Percentiles rank a stretch among this genome's conserved stretches.
These are phyloP conservation scores for Mesocentrotus franciscanus DNA, from an alignment of 53 echinoderm and acorn worm species.

Conservation along the genomic window DNA sequence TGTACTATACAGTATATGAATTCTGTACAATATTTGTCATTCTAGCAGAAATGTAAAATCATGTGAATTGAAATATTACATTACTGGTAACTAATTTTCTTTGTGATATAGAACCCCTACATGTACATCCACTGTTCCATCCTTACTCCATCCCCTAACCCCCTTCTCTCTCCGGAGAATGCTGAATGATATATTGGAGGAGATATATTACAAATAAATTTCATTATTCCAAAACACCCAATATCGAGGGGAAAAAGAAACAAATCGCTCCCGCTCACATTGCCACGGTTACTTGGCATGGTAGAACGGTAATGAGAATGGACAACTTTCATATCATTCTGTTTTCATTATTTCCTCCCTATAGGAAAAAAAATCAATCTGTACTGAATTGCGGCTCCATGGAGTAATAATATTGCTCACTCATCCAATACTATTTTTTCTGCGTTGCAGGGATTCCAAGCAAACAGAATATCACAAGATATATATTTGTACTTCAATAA, in stretches of 20 bases:
- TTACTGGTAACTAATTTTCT: neutral
- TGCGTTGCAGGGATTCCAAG: neutral
- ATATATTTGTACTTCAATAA: conserved; percentile 6
- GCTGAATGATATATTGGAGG: conserved; percentile 36
- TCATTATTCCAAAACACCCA: conserved; percentile 59
- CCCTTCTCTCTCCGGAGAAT: neutral
- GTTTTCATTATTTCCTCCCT: conserved; percentile 55
- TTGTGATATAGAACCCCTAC: neutral
- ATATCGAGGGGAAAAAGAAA: conserved; percentile 58
- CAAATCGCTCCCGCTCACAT: conserved; percentile 44
- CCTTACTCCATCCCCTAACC: neutral
- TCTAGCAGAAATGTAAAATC: neutral
- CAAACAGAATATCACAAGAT: neutral
- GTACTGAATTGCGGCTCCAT: conserved; percentile 27
- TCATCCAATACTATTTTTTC: neutral
- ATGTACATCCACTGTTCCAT: neutral
- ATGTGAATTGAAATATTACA: neutral
- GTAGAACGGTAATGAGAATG: conserved; percentile 60
- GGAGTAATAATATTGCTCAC: conserved; percentile 33
- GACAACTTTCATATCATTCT: conserved; percentile 58
- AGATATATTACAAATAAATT: conserved; percentile 53
- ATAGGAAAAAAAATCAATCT: conserved; percentile 8
- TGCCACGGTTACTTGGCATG: conserved; percentile 55
- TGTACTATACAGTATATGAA: no score
- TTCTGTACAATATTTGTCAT: no score